Evolutionary conservation across 2,797 vertebrate species (phyloP).

Genomic region (Lagocephalus sceleratus): DNA sequence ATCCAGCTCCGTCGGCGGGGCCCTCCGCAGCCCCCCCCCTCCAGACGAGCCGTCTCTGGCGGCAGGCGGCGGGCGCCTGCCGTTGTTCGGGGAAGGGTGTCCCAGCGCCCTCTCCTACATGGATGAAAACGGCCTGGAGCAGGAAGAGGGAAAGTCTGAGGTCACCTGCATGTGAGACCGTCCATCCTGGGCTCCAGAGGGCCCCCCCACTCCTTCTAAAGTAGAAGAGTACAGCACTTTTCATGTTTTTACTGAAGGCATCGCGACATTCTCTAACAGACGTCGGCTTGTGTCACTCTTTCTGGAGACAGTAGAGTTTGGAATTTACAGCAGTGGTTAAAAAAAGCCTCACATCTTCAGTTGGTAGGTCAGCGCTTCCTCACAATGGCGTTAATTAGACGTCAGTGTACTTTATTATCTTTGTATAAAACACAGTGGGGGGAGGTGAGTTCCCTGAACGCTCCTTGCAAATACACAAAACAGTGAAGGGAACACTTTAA

Average conservation of each 20-base stretch:
- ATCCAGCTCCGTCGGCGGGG: slow-evolving; percentile 58
- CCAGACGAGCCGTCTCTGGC: slow-evolving; percentile 49
- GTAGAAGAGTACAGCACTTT: slow-evolving; percentile 56
- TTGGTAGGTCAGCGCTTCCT: too few relatives aligned
- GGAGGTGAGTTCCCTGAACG: too few relatives aligned
- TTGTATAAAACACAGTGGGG: too few relatives aligned
- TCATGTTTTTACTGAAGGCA: slow-evolving; percentile 59
- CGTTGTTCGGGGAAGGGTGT: slow-evolving; percentile 80
- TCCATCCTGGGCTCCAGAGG: neutral
- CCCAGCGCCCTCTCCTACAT: slow-evolving; percentile 81
- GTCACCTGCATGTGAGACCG: slow-evolving; percentile 89
- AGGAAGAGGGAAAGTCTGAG: slow-evolving; percentile 90
- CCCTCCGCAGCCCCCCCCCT: slow-evolving; percentile 31
- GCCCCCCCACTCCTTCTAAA: slow-evolving; percentile 13
- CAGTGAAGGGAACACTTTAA: too few relatives aligned
- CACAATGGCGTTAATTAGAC: too few relatives aligned
- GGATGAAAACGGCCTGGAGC: slow-evolving; percentile 89
- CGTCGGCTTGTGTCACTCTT: slow-evolving; percentile 12
- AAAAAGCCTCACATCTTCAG: neutral
- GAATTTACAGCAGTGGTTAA: slow-evolving; percentile 6
- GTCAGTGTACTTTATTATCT: too few relatives aligned
- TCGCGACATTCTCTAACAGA: slow-evolving; percentile 33
- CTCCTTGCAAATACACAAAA: too few relatives aligned
- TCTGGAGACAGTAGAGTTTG: slow-evolving; percentile 1
- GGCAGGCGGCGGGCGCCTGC: slow-evolving; percentile 74